Conservation (phyloP, 2,888 invertebrate genomes). For the Blastobasis adustella region DNA sequence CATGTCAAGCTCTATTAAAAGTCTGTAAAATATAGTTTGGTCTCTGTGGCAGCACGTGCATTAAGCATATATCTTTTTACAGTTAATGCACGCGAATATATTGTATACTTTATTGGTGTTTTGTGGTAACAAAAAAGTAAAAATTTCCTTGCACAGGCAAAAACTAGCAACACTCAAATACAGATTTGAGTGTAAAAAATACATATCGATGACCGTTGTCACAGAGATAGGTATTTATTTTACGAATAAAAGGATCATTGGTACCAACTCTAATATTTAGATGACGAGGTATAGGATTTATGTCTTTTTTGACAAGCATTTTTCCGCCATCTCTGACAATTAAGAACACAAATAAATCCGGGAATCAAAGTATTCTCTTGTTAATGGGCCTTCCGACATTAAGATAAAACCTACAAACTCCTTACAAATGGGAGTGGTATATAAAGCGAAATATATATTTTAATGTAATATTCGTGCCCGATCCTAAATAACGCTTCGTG, state of each 20-base stretch:
- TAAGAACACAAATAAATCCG: no score
- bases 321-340: slow-evolving; percentile 3
- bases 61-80: no score
- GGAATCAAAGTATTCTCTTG: no score
- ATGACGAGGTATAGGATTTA: neutral
- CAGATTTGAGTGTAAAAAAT: no score
- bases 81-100: no score
- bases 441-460: slow-evolving; percentile 23
- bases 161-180: no score
- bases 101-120: no score
- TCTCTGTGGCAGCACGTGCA: no score
- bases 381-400: slow-evolving; percentile 4
- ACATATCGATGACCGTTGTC: no score
- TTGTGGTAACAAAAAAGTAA: no score
- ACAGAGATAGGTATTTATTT: neutral
- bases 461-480: slow-evolving; percentile 42
- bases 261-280: neutral
- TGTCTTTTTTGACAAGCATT: neutral
- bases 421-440: slow-evolving; percentile 9
- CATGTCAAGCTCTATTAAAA: slow-evolving; percentile 1
- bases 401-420: slow-evolving; percentile 22
- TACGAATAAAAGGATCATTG: neutral
- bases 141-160: no score
- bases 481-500: slow-evolving; percentile 20
- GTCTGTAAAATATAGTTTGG: neutral